phyloP scores from a whole-genome alignment of 1,140 invertebrate species.

The Proctacanthus coquilletti region DNA sequence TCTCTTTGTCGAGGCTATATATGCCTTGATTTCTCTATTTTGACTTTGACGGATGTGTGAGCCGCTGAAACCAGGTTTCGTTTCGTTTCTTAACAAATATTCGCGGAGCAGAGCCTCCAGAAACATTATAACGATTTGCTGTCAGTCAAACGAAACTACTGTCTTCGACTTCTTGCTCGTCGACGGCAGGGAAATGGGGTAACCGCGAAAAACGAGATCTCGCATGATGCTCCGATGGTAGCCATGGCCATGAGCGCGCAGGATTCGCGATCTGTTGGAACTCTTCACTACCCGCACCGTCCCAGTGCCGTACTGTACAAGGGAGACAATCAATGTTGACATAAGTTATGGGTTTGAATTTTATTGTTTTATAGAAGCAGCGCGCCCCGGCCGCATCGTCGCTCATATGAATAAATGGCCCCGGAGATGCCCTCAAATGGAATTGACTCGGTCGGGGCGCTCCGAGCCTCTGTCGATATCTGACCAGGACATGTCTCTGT shows the following conservation, averaged over 20 bases:
- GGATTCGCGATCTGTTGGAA: too few relatives aligned
- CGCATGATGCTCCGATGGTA: not conserved
- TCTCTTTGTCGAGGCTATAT: not conserved
- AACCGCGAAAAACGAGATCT: not conserved
- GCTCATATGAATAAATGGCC: too few relatives aligned
- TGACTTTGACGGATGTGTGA: not conserved
- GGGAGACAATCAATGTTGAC: not conserved
- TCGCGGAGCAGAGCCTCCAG: too few relatives aligned
- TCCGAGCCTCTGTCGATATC: too few relatives aligned
- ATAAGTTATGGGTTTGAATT: slow-evolving; percentile 1
- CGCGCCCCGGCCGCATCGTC: too few relatives aligned
- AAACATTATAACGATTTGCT: slow-evolving; percentile 1
- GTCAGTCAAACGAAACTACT: not conserved
- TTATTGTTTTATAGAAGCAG: not conserved
- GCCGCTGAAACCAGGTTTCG: not conserved
- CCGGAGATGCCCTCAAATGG: too few relatives aligned
- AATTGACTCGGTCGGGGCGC: too few relatives aligned
- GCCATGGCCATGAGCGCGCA: too few relatives aligned
- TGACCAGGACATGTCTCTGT: too few relatives aligned
- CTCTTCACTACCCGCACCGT: too few relatives aligned
- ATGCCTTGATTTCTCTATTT: slow-evolving; percentile 1
- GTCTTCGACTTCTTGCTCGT: not conserved
- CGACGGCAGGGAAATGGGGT: not conserved
- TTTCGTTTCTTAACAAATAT: not conserved
- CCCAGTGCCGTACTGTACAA: too few relatives aligned